phyloP scores from a whole-genome alignment of 2,888 invertebrate species.

The Hemicrepidius hirtus region DNA sequence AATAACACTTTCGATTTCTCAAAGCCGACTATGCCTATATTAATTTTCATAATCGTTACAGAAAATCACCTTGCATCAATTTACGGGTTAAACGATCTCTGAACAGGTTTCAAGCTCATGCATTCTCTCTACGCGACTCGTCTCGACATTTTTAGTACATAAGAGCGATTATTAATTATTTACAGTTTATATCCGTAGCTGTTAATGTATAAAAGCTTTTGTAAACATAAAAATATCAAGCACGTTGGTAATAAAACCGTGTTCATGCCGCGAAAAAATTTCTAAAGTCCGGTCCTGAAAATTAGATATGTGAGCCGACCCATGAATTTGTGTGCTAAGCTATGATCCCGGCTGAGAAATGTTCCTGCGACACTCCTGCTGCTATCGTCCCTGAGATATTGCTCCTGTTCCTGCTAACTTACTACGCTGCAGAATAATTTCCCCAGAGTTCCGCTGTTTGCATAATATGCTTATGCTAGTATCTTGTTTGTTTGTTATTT shows the following conservation, averaged over 20 bases:
- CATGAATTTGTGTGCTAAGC: slow-evolving; percentile 60
- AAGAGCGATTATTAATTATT: slow-evolving; percentile 20
- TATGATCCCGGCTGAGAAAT: slow-evolving; percentile 58
- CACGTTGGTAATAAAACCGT: too few species aligned
- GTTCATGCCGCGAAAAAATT: too few species aligned
- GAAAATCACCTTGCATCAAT: slow-evolving; percentile 21
- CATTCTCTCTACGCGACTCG: slow-evolving; percentile 19
- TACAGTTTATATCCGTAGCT: slow-evolving; percentile 4
- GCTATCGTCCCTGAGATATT: slow-evolving; percentile 61
- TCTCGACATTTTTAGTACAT: slow-evolving; percentile 10
- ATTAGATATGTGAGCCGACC: slow-evolving; percentile 3
- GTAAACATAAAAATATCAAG: too few species aligned
- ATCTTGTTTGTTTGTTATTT: slow-evolving; percentile 54
- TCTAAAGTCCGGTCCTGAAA: background rate
- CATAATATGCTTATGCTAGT: slow-evolving; percentile 70
- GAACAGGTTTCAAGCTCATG: slow-evolving; percentile 10
- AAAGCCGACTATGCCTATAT: slow-evolving; percentile 2
- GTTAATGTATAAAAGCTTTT: too few species aligned
- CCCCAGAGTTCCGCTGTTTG: slow-evolving; percentile 71
- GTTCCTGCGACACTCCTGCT: slow-evolving; percentile 61
- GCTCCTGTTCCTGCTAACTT: slow-evolving; percentile 60
- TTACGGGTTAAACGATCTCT: slow-evolving; percentile 15
- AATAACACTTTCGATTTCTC: slow-evolving; percentile 22
- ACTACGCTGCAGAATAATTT: slow-evolving; percentile 69
- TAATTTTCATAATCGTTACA: slow-evolving; percentile 26